These are phyloP conservation scores for Agelastica alni DNA, from an alignment of 2,888 invertebrate species.

Conservation along the genomic window DNA sequence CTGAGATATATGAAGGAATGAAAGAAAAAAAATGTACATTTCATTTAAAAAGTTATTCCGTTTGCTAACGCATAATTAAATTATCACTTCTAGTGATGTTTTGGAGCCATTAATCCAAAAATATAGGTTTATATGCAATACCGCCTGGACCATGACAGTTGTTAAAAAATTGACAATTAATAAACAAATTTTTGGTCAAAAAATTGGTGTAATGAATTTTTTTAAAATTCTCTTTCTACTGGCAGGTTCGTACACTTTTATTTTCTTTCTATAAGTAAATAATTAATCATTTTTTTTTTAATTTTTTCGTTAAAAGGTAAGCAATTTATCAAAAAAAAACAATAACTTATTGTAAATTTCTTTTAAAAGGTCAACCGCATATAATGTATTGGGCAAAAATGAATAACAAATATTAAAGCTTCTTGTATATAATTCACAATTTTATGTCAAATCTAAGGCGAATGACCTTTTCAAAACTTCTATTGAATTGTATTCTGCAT, in stretches of 20 bases:
- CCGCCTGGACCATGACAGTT: no score
- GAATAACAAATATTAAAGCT: conserved; percentile 2
- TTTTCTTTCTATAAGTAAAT: conserved; percentile 13
- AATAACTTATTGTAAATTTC: conserved; percentile 12
- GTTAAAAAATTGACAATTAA: no score
- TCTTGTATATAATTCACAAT: conserved; percentile 5
- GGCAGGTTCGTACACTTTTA: conserved; percentile 35
- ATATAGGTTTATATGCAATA: no score
- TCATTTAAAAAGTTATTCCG: no score
- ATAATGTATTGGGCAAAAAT: background rate
- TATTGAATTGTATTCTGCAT: conserved; percentile 14
- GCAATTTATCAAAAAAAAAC: conserved; percentile 16
- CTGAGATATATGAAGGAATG: no score
- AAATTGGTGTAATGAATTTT: no score
- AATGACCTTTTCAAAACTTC: conserved; percentile 17
- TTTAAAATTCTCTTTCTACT: conserved; percentile 10
- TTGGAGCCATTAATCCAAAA: no score
- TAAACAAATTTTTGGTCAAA: no score
- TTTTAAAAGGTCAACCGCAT: conserved; percentile 15
- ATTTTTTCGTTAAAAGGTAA: conserved; percentile 31
- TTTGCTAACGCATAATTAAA: no score
- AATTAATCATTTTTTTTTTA: conserved; percentile 19
- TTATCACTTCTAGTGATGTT: no score
- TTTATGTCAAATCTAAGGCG: background rate
- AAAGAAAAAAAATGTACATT: no score